Conservation (phyloP, 2,797 vertebrate species). For the Graptemys geographica region DNA sequence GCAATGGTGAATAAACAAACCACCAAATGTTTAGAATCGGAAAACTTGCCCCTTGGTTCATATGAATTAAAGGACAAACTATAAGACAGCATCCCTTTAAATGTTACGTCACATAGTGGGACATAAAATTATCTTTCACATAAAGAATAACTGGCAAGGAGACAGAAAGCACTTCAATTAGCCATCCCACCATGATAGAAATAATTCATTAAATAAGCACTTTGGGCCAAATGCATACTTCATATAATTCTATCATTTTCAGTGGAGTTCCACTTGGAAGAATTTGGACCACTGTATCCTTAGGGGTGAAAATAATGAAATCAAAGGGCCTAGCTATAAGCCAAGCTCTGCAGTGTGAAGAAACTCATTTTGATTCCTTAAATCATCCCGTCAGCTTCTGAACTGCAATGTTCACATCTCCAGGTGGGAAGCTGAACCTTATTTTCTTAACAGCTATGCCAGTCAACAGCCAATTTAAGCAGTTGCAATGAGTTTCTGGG, state of each 20-base stretch:
- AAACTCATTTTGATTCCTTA: neutral
- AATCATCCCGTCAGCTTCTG: neutral
- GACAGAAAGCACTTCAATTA: neutral
- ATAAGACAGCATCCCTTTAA: rapidly evolving
- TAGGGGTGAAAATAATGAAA: neutral
- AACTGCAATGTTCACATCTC: neutral
- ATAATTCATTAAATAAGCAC: neutral
- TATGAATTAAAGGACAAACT: neutral
- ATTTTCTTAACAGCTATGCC: neutral
- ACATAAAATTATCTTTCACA: neutral
- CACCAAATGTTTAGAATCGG: neutral
- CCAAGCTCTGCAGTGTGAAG: neutral
- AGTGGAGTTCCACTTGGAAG: neutral
- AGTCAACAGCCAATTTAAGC: neutral
- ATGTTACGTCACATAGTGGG: neutral
- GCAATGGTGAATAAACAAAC: neutral
- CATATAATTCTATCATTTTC: neutral
- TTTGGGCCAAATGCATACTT: neutral
- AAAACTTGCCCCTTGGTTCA: neutral
- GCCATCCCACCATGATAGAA: neutral
- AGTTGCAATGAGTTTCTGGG: neutral
- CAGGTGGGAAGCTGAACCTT: neutral
- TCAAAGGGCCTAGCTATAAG: neutral
- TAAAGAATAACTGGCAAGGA: neutral
- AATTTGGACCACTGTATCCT: neutral